phyloP scores from a whole-genome alignment of 2,113 vertebrate species.

The Melanocharis versteri region DNA sequence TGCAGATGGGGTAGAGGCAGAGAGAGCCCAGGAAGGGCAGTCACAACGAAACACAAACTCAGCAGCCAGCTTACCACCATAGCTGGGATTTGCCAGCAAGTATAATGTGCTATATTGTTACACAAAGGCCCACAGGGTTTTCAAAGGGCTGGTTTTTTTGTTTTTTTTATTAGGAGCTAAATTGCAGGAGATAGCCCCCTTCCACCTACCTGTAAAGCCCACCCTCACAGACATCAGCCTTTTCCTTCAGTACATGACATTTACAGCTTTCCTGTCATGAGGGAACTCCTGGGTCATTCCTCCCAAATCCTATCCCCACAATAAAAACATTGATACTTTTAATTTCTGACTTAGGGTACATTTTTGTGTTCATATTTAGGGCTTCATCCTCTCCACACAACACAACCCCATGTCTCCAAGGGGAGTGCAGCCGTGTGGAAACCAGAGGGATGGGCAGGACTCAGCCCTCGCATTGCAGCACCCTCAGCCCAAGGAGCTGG shows the following conservation, averaged over 20 bases:
- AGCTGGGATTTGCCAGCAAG: background rate
- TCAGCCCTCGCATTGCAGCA: accelerated
- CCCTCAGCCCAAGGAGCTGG: background rate
- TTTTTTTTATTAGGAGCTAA: background rate
- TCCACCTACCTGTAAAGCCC: background rate
- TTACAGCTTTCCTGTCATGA: background rate
- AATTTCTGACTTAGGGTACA: background rate
- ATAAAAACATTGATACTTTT: background rate
- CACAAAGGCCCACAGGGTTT: background rate
- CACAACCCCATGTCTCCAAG: background rate
- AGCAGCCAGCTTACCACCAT: background rate
- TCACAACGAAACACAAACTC: background rate
- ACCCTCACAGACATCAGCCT: background rate
- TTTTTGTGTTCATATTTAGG: background rate
- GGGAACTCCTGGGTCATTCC: background rate
- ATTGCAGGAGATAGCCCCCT: background rate
- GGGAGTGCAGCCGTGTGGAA: background rate
- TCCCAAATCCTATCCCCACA: background rate
- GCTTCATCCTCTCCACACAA: background rate
- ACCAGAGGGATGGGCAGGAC: background rate
- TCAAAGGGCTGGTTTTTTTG: background rate
- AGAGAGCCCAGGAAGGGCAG: background rate
- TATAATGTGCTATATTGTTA: accelerated
- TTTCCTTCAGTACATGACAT: background rate
- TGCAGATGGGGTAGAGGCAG: background rate